phyloP scores from a whole-genome alignment of 2,888 invertebrate species.

The Ecdyonurus torrentis region DNA sequence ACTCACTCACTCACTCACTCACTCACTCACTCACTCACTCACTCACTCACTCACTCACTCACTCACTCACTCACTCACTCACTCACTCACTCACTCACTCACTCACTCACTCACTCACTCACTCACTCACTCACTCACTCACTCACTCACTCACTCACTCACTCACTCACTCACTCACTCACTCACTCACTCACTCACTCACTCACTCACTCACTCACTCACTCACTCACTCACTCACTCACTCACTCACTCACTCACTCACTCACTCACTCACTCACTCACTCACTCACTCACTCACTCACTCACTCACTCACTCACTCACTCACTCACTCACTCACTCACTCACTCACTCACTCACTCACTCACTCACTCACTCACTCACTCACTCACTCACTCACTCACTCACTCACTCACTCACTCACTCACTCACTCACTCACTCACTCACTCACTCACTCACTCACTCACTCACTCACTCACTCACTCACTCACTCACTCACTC shows the following conservation, averaged over 20 bases:
- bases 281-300: constrained; percentile 6
- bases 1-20: neutral
- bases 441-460: too few species aligned
- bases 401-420: too few species aligned
- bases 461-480: too few species aligned
- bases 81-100: constrained; percentile 4
- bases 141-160: constrained; percentile 3
- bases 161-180: constrained; percentile 6
- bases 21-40: constrained; percentile 1
- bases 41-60: neutral
- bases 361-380: too few species aligned
- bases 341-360: too few species aligned
- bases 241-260: constrained; percentile 6
- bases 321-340: too few species aligned
- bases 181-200: constrained; percentile 3
- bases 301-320: too few species aligned
- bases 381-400: too few species aligned
- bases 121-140: constrained; percentile 2
- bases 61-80: constrained; percentile 2
- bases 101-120: neutral
- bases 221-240: constrained; percentile 5
- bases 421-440: too few species aligned
- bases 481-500: too few species aligned
- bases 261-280: constrained; percentile 8
- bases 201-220: constrained; percentile 4